Percentiles rank a stretch among this genome's conserved stretches.
Evolutionary conservation across 1,140 invertebrate genomes (phyloP).

Genomic region (Nasonia giraulti): DNA sequence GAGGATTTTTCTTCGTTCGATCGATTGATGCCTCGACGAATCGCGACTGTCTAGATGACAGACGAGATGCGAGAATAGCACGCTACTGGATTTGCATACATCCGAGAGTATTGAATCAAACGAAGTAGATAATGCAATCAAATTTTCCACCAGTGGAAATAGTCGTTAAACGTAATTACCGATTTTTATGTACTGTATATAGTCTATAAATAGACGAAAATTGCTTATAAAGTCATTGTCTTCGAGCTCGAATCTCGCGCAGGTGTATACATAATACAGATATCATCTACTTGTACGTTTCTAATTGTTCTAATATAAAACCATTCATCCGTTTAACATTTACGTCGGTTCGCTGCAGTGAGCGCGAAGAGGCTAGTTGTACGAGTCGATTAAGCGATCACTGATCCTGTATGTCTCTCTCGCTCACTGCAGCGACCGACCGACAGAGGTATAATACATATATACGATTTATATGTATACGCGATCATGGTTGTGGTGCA

Average conservation of each 20-base stretch:
- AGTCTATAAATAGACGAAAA: too few relatives aligned
- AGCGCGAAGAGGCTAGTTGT: background rate
- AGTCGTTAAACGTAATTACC: too few relatives aligned
- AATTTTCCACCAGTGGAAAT: too few relatives aligned
- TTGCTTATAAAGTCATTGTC: too few relatives aligned
- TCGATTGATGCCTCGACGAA: background rate
- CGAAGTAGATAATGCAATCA: too few relatives aligned
- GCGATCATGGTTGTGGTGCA: slow-evolving; percentile 20
- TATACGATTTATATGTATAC: background rate
- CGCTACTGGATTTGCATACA: too few relatives aligned
- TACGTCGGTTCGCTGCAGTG: slow-evolving; percentile 46
- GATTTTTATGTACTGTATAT: too few relatives aligned
- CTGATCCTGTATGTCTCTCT: too few relatives aligned
- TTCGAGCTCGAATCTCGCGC: slow-evolving; percentile 27
- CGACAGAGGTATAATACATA: background rate
- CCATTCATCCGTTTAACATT: slow-evolving; percentile 34
- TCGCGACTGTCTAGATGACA: too few relatives aligned
- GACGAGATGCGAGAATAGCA: too few relatives aligned
- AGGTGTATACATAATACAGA: background rate
- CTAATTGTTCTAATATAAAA: slow-evolving; percentile 29
- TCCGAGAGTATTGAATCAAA: too few relatives aligned
- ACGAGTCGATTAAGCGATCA: background rate
- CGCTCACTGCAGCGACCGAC: background rate
- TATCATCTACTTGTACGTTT: background rate
- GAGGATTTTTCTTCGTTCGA: background rate